Base-by-base conservation (phyloP, 37 sponge, comb jelly and placozoan species). In the Eunapius fragilis region DNA sequence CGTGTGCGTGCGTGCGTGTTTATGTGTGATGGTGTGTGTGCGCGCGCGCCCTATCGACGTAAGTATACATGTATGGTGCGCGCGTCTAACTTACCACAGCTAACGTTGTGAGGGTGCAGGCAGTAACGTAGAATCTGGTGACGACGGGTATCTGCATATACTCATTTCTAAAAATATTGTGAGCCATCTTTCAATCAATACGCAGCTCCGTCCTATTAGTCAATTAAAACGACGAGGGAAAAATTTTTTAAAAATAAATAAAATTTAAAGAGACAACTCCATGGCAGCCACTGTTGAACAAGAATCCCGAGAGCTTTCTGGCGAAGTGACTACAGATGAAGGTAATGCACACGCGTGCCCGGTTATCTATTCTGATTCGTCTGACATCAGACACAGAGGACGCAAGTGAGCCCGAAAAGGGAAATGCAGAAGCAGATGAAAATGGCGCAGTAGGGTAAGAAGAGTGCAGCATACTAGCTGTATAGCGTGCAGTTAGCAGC, bases 31-130 rank as follows among this genome's bases (percentile, higher is more conserved):
- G n/a, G n/a, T n/a, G n/a, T n/a, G n/a, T n/a, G n/a, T n/a, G n/a
- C n/a, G n/a, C n/a, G n/a, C n/a, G n/a, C n/a, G n/a, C n/a, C n/a
- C n/a, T n/a, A n/a, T n/a, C n/a, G n/a, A n/a, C n/a, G n/a, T 13
- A 10, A 3, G 30, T 25, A 71, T 25, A 28, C 58, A 58, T 58
- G 22, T 17, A 58, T 58, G 58, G 14, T 11, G 58, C 14, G 58
- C 17, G 58, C 7, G 58, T 24, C 1, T 9, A 0, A 33, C 96
- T 91, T 36, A 96, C 97, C 90, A 99, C 99, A 34, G 94, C 96
- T 27, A 99, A 26, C 25, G 99, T 99, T 24, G 99, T 99, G n/a
- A 99, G 86, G 13, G 97, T 84, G 75, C 97, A 99, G 30, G 96
- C 85, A n/a, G 98, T 95, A 26, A 93, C 86, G 91, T 95, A 97